These are phyloP conservation scores for Ceratotherium simum DNA, from an alignment of 2,113 vertebrate species.

Conservation along the genomic window DNA sequence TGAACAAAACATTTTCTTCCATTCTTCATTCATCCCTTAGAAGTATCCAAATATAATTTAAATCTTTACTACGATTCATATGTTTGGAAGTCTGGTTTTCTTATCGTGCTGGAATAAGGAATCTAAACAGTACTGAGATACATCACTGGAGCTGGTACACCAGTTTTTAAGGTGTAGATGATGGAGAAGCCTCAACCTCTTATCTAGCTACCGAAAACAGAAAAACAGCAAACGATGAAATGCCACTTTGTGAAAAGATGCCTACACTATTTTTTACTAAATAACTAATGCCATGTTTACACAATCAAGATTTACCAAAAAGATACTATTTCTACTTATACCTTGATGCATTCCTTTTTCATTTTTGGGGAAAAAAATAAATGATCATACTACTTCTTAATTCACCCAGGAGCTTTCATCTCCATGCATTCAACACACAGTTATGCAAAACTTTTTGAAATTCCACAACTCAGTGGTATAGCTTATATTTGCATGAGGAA, in stretches of 20 bases:
- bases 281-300: not conserved
- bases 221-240: not conserved
- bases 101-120: not conserved
- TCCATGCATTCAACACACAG: not conserved
- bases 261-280: not conserved
- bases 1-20: not conserved
- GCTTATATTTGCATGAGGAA: not conserved
- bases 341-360: not conserved
- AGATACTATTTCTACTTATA: not conserved
- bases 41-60: not conserved
- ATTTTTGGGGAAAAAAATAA: not conserved
- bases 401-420: not conserved
- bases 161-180: not conserved
- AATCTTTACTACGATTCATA: not conserved
- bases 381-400: not conserved
- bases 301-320: not conserved
- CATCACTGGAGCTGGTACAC: not conserved
- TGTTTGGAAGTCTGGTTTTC: not conserved
- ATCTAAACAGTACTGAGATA: not conserved
- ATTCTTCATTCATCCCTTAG: not conserved
- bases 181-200: not conserved
- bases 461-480: not conserved
- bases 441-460: not conserved
- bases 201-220: conserved; percentile 11
- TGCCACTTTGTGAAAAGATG: not conserved